phyloP scores from a whole-genome alignment of 2,888 invertebrate species.

The Blera fallax region DNA sequence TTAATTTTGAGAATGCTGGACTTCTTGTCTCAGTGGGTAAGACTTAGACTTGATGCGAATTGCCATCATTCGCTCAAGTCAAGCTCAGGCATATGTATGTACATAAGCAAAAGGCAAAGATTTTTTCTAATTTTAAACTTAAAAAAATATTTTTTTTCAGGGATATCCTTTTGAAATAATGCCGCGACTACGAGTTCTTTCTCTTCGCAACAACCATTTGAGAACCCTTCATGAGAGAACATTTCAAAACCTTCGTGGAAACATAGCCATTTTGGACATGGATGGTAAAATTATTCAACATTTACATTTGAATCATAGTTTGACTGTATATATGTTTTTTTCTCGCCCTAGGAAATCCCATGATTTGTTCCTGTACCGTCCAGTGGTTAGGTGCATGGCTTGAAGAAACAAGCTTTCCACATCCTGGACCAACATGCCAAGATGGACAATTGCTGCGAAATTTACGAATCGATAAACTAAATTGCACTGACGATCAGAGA shows the following conservation, averaged over 20 bases:
- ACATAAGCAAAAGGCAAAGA: no score
- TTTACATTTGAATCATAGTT: no score
- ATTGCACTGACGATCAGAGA: conserved; percentile 83
- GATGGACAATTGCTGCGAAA: conserved; percentile 90
- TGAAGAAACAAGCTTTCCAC: conserved; percentile 86
- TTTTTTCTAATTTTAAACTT: neutral
- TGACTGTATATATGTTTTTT: neutral
- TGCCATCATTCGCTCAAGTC: no score
- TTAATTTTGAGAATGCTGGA: no score
- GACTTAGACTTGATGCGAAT: no score
- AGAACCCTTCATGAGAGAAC: conserved; percentile 88
- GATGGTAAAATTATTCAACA: conserved; percentile 89
- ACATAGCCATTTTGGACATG: conserved; percentile 91
- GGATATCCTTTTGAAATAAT: conserved; percentile 92
- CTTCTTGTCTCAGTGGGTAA: no score
- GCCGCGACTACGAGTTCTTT: conserved; percentile 91
- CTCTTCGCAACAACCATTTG: conserved; percentile 89
- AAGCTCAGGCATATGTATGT: no score
- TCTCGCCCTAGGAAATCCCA: conserved; percentile 87
- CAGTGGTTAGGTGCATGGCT: conserved; percentile 93
- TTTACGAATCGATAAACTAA: conserved; percentile 87
- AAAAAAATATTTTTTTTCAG: conserved; percentile 74
- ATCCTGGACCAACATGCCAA: conserved; percentile 88
- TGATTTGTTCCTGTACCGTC: conserved; percentile 91
- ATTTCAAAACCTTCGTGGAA: conserved; percentile 89